Conservation (phyloP, 2,888 invertebrate genomes). For the Eristalis intricaria region DNA sequence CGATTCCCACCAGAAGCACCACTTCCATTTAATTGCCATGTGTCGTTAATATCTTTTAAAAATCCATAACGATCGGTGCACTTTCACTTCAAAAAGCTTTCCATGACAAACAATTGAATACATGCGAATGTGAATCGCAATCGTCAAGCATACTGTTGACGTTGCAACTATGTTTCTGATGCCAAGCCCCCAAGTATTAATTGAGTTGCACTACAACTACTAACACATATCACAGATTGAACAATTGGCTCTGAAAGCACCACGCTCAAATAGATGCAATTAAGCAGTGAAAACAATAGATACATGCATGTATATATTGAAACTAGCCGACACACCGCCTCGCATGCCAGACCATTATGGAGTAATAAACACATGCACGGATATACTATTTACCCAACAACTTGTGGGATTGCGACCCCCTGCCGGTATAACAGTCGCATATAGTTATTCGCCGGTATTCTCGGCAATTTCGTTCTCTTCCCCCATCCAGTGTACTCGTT, state of each 20-base stretch:
- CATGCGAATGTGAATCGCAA: neutral
- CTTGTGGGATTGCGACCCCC: constrained; percentile 26
- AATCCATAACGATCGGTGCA: neutral
- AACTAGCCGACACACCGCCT: constrained; percentile 45
- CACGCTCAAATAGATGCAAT: constrained; percentile 37
- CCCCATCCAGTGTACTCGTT: constrained; percentile 14
- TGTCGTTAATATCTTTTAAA: neutral
- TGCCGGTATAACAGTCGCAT: constrained; percentile 2
- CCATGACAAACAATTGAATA: neutral
- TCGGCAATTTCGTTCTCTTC: neutral
- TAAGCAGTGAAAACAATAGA: constrained; percentile 7
- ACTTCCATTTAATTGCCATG: neutral
- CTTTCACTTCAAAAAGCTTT: neutral
- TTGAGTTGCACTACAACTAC: neutral
- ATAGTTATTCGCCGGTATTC: neutral
- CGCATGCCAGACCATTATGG: neutral
- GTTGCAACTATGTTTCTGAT: neutral
- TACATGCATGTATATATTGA: neutral
- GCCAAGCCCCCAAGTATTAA: constrained; percentile 12
- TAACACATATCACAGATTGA: neutral
- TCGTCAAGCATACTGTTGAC: neutral
- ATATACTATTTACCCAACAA: constrained; percentile 1
- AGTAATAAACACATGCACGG: neutral
- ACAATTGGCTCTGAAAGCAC: constrained; percentile 54
- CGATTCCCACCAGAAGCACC: neutral